Conservation (phyloP, 2,888 invertebrate species). For the Entomobrya multifasciata region DNA sequence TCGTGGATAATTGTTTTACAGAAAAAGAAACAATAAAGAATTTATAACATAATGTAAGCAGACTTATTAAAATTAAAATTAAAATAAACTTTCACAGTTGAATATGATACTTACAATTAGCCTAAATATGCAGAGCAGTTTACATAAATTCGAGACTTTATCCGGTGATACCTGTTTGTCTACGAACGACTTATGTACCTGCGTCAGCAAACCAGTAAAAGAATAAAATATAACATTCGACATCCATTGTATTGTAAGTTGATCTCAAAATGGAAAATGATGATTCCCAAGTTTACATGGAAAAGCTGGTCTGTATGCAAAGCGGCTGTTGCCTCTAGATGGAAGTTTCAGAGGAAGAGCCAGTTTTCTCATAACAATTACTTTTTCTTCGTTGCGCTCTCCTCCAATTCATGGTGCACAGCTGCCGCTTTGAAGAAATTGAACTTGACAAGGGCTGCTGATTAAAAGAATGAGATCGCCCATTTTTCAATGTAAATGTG, state of each 20-base stretch:
- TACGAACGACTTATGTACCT: neutral
- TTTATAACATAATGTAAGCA: too few relatives aligned
- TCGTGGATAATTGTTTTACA: constrained; percentile 30
- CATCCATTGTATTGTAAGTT: too few relatives aligned
- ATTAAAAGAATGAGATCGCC: constrained; percentile 60
- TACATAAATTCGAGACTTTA: constrained; percentile 21
- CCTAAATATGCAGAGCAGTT: neutral
- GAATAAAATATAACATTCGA: constrained; percentile 21
- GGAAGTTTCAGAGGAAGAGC: constrained; percentile 2
- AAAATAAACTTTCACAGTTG: constrained; percentile 8
- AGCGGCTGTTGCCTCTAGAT: neutral
- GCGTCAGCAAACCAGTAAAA: constrained; percentile 19
- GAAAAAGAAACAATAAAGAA: constrained; percentile 31
- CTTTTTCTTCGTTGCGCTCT: too few relatives aligned
- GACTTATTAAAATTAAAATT: too few relatives aligned
- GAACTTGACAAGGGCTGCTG: constrained; percentile 60
- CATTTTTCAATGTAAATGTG: constrained; percentile 31
- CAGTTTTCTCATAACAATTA: constrained; percentile 38
- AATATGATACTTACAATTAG: constrained; percentile 29
- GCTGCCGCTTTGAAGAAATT: constrained; percentile 41
- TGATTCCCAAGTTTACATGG: neutral
- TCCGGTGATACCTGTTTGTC: constrained; percentile 55
- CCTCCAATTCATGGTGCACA: neutral
- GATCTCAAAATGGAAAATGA: constrained; percentile 2
- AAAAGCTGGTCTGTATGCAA: constrained; percentile 27